phyloP scores from a whole-genome alignment of 2,888 invertebrate species.

The Lamellibrachia satsuma region DNA sequence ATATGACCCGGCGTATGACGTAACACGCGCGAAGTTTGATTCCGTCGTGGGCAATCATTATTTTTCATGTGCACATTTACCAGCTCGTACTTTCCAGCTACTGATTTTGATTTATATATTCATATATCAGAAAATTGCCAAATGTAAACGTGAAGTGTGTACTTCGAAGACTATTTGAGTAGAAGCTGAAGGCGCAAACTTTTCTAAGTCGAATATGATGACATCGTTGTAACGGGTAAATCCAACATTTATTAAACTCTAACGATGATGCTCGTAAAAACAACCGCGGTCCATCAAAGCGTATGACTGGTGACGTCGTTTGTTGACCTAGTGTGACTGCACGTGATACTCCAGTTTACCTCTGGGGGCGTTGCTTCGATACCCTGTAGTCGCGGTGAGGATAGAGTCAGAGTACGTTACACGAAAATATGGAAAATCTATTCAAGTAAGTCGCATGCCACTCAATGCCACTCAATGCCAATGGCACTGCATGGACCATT shows the following conservation, averaged over 20 bases:
- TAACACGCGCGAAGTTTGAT: slow-evolving; percentile 12
- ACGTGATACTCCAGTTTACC: neutral
- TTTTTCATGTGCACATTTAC: neutral
- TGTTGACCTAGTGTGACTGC: neutral
- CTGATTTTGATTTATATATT: neutral
- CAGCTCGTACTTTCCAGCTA: neutral
- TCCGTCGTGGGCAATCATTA: neutral
- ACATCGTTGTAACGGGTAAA: neutral
- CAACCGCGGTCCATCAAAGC: neutral
- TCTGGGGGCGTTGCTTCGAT: neutral
- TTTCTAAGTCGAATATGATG: neutral
- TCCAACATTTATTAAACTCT: neutral
- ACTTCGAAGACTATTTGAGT: neutral
- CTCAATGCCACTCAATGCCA: neutral
- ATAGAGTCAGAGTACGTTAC: neutral
- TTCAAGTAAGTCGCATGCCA: neutral
- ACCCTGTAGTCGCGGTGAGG: neutral
- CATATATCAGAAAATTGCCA: neutral
- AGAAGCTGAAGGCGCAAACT: neutral
- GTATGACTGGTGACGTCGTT: neutral
- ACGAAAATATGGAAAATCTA: neutral
- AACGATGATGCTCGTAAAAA: neutral
- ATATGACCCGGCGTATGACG: neutral
- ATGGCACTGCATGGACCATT: neutral
- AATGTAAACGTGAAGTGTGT: neutral